These are phyloP conservation scores for Nothocercus julius DNA, from an alignment of 2,113 vertebrate genomes.

Conservation along the genomic window DNA sequence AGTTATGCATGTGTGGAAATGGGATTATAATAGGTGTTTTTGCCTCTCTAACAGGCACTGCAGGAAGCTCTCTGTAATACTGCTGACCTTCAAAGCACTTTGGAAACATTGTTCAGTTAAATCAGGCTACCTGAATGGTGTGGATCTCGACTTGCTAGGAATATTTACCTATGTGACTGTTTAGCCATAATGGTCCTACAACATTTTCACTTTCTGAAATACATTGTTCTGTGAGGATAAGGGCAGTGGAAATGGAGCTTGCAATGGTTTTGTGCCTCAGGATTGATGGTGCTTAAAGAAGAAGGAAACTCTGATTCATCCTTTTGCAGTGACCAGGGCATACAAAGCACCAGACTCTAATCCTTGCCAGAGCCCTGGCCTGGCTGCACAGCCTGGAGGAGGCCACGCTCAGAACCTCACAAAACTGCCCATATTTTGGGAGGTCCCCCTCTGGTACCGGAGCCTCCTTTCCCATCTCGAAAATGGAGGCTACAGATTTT, in stretches of 20 bases:
- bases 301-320: not conserved
- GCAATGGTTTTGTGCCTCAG: not conserved
- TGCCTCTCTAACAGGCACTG: not conserved
- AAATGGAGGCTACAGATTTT: not conserved
- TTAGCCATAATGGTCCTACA: not conserved
- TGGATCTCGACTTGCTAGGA: not conserved
- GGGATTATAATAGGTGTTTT: not conserved
- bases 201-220: not conserved
- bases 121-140: not conserved
- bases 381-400: not conserved
- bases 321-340: not conserved
- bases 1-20: not conserved
- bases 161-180: not conserved
- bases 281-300: not conserved
- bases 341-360: not conserved
- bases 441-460: not conserved
- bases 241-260: not conserved
- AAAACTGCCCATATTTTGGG: not conserved
- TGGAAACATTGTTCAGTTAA: not conserved
- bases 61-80: not conserved
- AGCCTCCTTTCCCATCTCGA: not conserved
- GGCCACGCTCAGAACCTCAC: not conserved
- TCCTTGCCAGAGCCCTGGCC: not conserved
- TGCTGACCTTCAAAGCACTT: constrained; percentile 4
- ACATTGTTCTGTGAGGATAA: not conserved